These are phyloP conservation scores for Lophotis ruficrista DNA, from an alignment of 2,113 vertebrate genomes.

Conservation along the genomic window DNA sequence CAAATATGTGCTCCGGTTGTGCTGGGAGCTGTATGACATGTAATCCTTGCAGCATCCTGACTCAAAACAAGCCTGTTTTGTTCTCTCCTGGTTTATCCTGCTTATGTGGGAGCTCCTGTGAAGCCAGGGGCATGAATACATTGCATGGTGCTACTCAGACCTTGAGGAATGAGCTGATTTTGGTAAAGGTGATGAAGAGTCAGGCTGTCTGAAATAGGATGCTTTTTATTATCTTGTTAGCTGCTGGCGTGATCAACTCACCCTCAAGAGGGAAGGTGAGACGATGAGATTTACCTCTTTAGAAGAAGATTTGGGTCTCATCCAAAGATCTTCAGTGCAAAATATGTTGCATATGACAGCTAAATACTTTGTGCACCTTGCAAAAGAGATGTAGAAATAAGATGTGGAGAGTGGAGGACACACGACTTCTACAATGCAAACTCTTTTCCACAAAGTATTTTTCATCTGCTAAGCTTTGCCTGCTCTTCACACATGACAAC, in stretches of 20 bases:
- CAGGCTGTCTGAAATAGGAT: neutral
- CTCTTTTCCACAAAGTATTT: neutral
- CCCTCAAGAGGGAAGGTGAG: neutral
- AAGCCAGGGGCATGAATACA: neutral
- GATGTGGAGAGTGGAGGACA: neutral
- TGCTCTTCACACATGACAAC: neutral
- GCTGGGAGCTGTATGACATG: neutral
- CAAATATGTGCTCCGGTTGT: neutral
- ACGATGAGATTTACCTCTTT: neutral
- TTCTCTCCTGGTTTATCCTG: neutral
- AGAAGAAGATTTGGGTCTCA: neutral
- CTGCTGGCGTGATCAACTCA: neutral
- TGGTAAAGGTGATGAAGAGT: neutral
- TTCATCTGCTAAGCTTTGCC: neutral
- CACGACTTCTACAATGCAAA: neutral
- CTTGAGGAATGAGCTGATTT: neutral
- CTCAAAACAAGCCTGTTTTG: neutral
- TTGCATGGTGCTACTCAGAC: neutral
- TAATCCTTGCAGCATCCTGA: neutral
- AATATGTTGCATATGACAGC: neutral
- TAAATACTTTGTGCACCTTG: neutral
- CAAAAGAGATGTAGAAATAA: neutral
- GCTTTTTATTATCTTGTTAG: neutral
- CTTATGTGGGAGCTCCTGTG: neutral
- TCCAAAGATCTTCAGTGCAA: neutral